Conservation (phyloP, 2,113 vertebrate species). For the Notiomystis cincta region DNA sequence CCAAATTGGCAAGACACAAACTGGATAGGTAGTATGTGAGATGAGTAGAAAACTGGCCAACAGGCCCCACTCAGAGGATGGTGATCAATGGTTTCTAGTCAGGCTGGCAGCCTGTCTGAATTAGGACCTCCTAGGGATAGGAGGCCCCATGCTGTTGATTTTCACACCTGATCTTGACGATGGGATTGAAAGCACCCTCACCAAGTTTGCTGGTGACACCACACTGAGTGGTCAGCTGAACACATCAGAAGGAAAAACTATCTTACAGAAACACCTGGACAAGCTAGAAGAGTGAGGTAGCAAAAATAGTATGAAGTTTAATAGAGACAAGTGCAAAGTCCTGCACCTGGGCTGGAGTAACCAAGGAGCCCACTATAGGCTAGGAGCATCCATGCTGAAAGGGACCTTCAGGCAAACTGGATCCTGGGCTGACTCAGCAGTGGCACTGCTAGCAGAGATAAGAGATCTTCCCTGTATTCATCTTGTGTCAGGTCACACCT, state of each 20-base stretch:
- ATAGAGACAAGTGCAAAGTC: not conserved
- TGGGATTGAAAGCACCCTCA: not conserved
- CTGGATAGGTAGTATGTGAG: not conserved
- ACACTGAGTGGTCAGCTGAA: not conserved
- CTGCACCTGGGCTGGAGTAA: not conserved
- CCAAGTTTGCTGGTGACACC: not conserved
- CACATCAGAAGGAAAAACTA: not conserved
- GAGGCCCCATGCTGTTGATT: not conserved
- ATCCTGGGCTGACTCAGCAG: not conserved
- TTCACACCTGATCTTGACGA: accelerated
- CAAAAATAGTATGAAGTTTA: not conserved
- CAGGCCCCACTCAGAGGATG: not conserved
- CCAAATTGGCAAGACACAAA: not conserved
- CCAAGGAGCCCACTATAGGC: not conserved
- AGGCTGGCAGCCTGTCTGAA: not conserved
- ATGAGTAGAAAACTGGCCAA: not conserved
- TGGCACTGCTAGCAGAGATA: not conserved
- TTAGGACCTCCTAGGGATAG: not conserved
- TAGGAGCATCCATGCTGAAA: not conserved
- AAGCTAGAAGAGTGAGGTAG: not conserved
- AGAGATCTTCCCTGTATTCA: not conserved
- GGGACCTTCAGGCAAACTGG: not conserved
- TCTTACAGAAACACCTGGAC: not conserved
- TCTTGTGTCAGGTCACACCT: not conserved
- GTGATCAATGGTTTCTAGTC: not conserved